Conservation (phyloP, 92 coral and sea anemone genomes). For the Paramuricea clavata region DNA sequence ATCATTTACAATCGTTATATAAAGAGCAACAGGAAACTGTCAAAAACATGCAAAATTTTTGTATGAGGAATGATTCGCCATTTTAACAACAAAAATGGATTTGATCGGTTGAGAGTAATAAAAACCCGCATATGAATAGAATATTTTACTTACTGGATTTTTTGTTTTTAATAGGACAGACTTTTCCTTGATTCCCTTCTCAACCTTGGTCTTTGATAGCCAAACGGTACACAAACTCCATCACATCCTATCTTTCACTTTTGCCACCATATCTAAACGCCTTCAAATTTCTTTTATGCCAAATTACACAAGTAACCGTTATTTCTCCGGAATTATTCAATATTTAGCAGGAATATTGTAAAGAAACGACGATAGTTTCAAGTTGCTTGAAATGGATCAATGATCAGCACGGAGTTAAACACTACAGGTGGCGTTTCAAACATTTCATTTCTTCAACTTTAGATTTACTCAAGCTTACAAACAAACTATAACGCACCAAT, state of each 20-base stretch:
- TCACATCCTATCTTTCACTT: not conserved
- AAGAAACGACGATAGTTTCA: constrained; percentile 19
- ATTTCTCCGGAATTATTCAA: not conserved
- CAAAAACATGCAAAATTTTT: constrained; percentile 1
- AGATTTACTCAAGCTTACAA: constrained; percentile 25
- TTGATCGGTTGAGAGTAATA: not conserved
- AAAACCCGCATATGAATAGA: not conserved
- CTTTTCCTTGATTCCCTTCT: not conserved
- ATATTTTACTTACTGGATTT: not conserved
- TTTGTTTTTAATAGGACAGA: not conserved
- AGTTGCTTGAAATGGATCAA: constrained; percentile 39
- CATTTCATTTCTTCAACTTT: not conserved
- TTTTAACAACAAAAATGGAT: not conserved
- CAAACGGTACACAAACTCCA: constrained; percentile 4
- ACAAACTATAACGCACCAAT: constrained; percentile 28
- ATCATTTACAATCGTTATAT: not conserved
- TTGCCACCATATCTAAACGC: not conserved
- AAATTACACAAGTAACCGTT: not conserved
- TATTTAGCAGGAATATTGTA: not conserved
- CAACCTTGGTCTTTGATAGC: constrained; percentile 22
- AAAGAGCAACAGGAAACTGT: not conserved
- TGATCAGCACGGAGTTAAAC: not conserved
- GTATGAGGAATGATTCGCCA: not conserved
- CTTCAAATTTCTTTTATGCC: not conserved
- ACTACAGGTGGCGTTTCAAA: constrained; percentile 29